Percentiles rank a stretch among this genome's conserved stretches.
These are phyloP conservation scores for Phocoena phocoena DNA, from an alignment of 2,113 vertebrate species.

Conservation along the genomic window DNA sequence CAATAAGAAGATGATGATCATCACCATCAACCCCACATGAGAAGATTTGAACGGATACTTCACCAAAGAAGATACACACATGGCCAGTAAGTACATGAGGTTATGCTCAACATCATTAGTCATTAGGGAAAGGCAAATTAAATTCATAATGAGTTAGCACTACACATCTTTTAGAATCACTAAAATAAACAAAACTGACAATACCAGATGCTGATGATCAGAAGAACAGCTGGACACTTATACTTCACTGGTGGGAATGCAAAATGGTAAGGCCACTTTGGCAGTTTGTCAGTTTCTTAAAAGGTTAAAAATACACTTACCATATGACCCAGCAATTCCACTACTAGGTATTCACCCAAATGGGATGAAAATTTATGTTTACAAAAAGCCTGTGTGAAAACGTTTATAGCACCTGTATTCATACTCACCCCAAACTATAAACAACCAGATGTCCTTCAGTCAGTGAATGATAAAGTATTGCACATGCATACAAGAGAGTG, in stretches of 20 bases:
- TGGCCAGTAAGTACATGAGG: neutral
- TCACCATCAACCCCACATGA: neutral
- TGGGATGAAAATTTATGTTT: neutral
- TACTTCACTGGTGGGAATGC: neutral
- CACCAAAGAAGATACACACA: neutral
- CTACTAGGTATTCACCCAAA: neutral
- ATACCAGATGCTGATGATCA: too few relatives aligned
- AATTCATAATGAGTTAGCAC: neutral
- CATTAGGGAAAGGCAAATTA: neutral
- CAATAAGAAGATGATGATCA: neutral
- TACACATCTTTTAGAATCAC: neutral
- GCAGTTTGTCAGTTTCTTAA: neutral
- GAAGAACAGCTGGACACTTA: neutral
- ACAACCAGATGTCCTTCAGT: neutral
- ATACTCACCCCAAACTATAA: too few relatives aligned
- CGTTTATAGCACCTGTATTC: neutral
- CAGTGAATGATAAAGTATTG: neutral
- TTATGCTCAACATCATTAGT: neutral
- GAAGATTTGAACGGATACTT: neutral
- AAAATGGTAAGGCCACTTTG: neutral
- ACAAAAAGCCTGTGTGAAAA: neutral
- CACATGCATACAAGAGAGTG: neutral
- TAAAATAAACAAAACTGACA: neutral
- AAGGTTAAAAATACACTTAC: neutral
- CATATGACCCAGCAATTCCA: neutral